phyloP scores from a whole-genome alignment of 2,888 invertebrate genomes.

The Synanthedon andrenaeformis region DNA sequence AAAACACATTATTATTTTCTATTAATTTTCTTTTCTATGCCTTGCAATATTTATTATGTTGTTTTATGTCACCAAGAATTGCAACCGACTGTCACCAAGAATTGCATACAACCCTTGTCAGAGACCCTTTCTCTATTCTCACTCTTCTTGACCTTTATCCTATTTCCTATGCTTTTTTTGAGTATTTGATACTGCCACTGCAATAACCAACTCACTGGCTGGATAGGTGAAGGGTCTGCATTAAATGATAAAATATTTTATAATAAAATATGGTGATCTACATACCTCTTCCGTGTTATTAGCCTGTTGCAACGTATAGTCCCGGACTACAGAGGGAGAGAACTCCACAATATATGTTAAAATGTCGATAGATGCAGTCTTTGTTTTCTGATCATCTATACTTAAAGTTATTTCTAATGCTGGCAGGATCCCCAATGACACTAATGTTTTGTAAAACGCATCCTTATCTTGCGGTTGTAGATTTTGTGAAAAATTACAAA shows the following conservation, averaged over 20 bases:
- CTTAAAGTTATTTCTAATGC: slow-evolving; percentile 92
- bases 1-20: not conserved
- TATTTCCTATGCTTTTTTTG: too few relatives aligned
- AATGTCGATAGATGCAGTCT: slow-evolving; percentile 97
- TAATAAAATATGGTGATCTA: slow-evolving; percentile 3
- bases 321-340: slow-evolving; percentile 96
- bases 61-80: too few relatives aligned
- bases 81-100: too few relatives aligned
- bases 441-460: slow-evolving; percentile 95
- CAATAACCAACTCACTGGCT: too few relatives aligned
- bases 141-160: too few relatives aligned
- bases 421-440: slow-evolving; percentile 87
- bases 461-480: slow-evolving; percentile 97
- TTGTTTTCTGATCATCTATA: slow-evolving; percentile 93
- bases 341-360: slow-evolving; percentile 98
- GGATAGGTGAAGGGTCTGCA: not conserved
- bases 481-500: slow-evolving; percentile 99
- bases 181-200: not conserved
- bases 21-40: too few relatives aligned
- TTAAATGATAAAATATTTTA: not conserved
- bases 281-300: slow-evolving; percentile 87
- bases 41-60: too few relatives aligned
- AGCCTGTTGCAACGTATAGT: slow-evolving; percentile 95
- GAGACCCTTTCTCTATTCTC: too few relatives aligned
- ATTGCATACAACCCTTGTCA: too few relatives aligned